Conservation (phyloP, 2,888 invertebrate species). For the Sericinus montela region DNA sequence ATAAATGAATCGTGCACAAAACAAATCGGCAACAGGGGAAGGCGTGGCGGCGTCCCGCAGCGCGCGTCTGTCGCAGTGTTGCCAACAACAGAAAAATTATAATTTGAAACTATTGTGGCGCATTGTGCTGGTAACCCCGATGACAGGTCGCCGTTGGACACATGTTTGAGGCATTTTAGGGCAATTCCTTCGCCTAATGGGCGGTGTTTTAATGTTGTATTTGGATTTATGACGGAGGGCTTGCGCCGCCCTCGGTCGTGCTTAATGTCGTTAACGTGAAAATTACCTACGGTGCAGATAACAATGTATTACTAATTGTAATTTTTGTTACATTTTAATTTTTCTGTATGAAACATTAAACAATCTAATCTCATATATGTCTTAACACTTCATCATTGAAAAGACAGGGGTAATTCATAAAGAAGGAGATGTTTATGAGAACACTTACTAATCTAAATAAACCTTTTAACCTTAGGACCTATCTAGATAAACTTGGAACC, state of each 20-base stretch:
- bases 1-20: constrained; percentile 63
- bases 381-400: no score
- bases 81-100: constrained; percentile 69
- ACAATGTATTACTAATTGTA: constrained; percentile 38
- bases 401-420: no score
- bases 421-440: no score
- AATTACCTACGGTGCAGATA: constrained; percentile 40
- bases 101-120: constrained; percentile 53
- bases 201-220: constrained; percentile 69
- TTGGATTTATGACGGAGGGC: constrained; percentile 62
- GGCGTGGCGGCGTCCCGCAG: constrained; percentile 70
- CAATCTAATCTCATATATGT: no score
- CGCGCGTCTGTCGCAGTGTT: constrained; percentile 74
- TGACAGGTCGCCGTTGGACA: constrained; percentile 76
- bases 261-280: constrained; percentile 46
- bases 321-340: constrained; percentile 20
- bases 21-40: constrained; percentile 70
- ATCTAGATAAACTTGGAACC: no score
- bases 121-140: constrained; percentile 71
- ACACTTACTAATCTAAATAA: no score
- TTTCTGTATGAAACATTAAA: no score
- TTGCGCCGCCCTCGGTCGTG: constrained; percentile 40
- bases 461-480: no score
- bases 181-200: constrained; percentile 73
- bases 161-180: constrained; percentile 76